Evolutionary conservation across 2,113 vertebrate species (phyloP), one percentile per base, ranked within the genome.

Genomic region (Cochlearius cochlearius): DNA sequence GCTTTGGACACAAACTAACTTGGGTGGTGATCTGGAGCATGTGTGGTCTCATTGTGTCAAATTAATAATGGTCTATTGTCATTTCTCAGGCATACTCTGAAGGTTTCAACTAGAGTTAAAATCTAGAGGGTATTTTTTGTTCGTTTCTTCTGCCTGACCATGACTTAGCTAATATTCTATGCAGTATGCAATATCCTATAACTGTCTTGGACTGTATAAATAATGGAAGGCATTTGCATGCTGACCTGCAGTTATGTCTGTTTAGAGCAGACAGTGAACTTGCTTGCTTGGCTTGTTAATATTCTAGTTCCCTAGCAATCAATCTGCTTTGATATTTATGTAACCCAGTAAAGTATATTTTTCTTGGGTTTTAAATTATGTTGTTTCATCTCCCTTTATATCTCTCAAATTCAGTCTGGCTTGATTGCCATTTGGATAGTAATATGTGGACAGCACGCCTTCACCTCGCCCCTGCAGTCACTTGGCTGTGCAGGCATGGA

Each of bases 261-360:
- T 91, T 97, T 41, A 73, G 62, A 89, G 90, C 49, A 91, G 92
- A 84, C 67, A 94, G 69, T 63, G 73, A 79, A 73, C 81, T 96
- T 91, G 38, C 78, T 86, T 95, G 73, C 93, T 94, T 98, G 79
- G 73, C 60, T 97, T 96, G 90, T 96, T 97, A 97, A 96, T 95
- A 95, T 86, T 94, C 80, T 72, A 92, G 72, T 56, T 97, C 73
- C 67, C 38, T 45, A 87, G 76, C 84, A 97, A 97, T 98, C 94
- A 95, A 55, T 96, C 96, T 94, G 74, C 88, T 91, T 93, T 96
- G 94, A 96, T 98, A 95, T 96, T 97, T 97, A 76, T 96, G 94
- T 92, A 94, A 83, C 63, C 59, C 75, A 78, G 56, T 68, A 88
- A 96, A 86, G 56, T 96, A 95, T 64, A 49, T 93, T 95, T 96